Conservation (phyloP, 2,888 invertebrate genomes). For the Drosophila acutilabella region DNA sequence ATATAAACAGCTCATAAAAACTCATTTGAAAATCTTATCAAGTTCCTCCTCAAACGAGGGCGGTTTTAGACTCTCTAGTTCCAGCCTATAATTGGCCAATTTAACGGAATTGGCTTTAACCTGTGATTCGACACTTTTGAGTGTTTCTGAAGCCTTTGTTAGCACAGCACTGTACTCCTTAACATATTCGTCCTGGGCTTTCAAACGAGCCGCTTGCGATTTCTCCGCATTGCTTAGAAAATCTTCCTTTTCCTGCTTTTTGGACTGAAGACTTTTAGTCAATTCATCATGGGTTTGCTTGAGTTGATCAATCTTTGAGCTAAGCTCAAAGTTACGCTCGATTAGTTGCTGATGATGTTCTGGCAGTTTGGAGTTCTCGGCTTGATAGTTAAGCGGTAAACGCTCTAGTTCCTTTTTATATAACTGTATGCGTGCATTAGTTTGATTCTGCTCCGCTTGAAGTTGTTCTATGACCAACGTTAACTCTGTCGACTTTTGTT, state of each 20-base stretch:
- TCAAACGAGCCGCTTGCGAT: constrained; percentile 38
- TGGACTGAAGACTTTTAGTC: constrained; percentile 8
- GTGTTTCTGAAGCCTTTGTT: constrained; percentile 21
- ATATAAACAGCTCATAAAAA: no score
- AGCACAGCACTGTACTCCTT: constrained; percentile 20
- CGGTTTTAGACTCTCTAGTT: constrained; percentile 11
- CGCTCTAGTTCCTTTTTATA: constrained; percentile 36
- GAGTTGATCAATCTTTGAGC: constrained; percentile 27
- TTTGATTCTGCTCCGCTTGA: constrained; percentile 8
- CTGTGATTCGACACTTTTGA: constrained; percentile 18
- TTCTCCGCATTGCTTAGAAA: constrained; percentile 56
- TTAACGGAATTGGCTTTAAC: constrained; percentile 1
- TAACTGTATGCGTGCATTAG: constrained; percentile 32
- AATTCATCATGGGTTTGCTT: constrained; percentile 18
- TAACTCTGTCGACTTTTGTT: constrained; percentile 34
- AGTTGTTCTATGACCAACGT: constrained; percentile 17
- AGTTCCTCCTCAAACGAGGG: constrained; percentile 22
- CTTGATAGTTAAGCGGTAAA: constrained; percentile 30
- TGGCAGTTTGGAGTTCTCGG: constrained; percentile 17
- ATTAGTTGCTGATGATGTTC: constrained; percentile 41
- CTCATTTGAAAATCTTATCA: not conserved
- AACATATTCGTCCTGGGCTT: constrained; percentile 7
- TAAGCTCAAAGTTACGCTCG: constrained; percentile 19
- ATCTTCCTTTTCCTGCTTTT: constrained; percentile 47
- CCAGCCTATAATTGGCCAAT: constrained; percentile 13